Percentiles rank a stretch among this genome's conserved stretches.
Evolutionary conservation across 2,113 vertebrate genomes (phyloP).

Genomic region (Sphyrna mokarran): DNA sequence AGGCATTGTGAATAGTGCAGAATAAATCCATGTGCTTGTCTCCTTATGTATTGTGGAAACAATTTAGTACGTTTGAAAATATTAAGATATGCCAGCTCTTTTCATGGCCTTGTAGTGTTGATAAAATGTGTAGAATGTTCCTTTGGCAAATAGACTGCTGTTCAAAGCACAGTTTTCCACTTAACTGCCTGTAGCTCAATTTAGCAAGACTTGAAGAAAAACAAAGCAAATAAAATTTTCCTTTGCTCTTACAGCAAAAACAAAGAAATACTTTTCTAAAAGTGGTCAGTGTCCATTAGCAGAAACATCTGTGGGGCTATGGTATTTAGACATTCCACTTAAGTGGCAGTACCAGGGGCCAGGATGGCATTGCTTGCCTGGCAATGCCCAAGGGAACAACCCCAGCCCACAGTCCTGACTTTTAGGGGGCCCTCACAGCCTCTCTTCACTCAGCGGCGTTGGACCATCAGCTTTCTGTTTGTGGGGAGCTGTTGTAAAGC

Average conservation of each 20-base stretch:
- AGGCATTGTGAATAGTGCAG: background rate
- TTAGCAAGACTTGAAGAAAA: conserved; percentile 16
- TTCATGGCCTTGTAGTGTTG: background rate
- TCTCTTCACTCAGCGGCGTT: no score
- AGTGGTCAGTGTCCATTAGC: background rate
- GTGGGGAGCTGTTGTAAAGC: no score
- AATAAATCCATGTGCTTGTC: background rate
- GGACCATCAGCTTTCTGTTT: no score
- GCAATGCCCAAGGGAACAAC: no score
- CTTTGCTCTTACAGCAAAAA: background rate
- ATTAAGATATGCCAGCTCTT: background rate
- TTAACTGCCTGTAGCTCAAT: conserved; percentile 22
- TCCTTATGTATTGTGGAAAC: background rate
- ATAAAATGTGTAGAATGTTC: conserved; percentile 30
- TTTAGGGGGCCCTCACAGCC: no score
- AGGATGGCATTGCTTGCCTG: no score
- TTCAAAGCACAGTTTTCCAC: background rate
- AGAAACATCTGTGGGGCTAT: background rate
- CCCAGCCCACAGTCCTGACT: no score
- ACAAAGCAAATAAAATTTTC: conserved; percentile 1
- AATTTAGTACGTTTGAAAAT: background rate
- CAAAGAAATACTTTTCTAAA: background rate
- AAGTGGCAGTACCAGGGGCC: no score
- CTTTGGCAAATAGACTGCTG: background rate
- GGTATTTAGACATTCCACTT: background rate